Evolutionary conservation across 2,888 invertebrate species (phyloP), one percentile per base, ranked within the genome.

Genomic region (Pristionchus entomophagus): DNA sequence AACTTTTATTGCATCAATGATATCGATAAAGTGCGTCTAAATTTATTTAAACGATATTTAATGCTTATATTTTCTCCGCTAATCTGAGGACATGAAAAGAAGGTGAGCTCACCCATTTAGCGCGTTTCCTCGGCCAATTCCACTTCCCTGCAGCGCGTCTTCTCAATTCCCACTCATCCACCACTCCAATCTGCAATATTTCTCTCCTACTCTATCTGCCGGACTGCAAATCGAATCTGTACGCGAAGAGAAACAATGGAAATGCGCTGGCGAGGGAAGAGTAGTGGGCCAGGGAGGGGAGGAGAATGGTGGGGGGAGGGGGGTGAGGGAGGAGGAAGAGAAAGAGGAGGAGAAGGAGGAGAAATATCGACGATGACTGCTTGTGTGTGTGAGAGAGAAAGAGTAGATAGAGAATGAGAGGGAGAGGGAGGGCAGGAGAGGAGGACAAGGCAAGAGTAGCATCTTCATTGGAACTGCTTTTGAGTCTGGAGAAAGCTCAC

Each of bases 211-310:
- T 73, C 22, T 41, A 73, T 19, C 26, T n/a, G 10, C 45, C 6
- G 45, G 41, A 4, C 12, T 45, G 45, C 41, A 73, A 73, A 73
- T 73, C 41, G 73, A 73, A 73, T 73, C 73, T 41, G 41, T n/a
- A n/a, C 41, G n/a, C 73, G 41, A 35, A 29, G 73, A n/a, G n/a
- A 73, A 73, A 73, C 73, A 73, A 73, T 73, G 73, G 45, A 35
- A 73, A 73, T 29, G 73, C 65, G 73, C 45, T 8, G 41, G 73
- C 53, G 77, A 85, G 87, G 85, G 87, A 87, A 85, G 83, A 86
- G 87, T 86, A 86, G 87, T 32, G 65, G 59, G 59, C 65, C 65
- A 65, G 12, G n/a, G 45, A 45, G 45, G n/a, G 56, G 19, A n/a
- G n/a, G n/a, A n/a, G n/a, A n/a, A n/a, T n/a, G n/a, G n/a, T n/a